phyloP scores from a whole-genome alignment of 1,140 invertebrate species.

The Hydropsyche tenuis region DNA sequence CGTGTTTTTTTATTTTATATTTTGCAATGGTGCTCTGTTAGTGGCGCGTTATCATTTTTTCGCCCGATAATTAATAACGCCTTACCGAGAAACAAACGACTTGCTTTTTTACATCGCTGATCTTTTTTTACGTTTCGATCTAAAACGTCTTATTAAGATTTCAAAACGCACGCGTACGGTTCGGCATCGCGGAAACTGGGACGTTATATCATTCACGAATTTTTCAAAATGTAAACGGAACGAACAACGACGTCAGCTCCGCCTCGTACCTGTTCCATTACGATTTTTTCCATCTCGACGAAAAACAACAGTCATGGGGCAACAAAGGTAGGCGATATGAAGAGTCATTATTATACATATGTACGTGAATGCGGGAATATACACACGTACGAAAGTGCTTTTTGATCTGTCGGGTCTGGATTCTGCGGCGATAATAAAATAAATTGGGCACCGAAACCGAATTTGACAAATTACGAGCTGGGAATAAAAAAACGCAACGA shows the following conservation, averaged over 20 bases:
- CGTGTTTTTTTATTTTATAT: neutral
- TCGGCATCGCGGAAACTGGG: neutral
- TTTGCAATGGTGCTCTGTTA: neutral
- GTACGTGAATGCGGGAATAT: neutral
- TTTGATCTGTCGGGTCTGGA: slow-evolving; percentile 44
- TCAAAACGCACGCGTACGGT: neutral
- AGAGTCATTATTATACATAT: slow-evolving; percentile 43
- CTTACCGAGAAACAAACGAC: neutral
- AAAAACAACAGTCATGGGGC: slow-evolving; percentile 49
- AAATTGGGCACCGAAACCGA: slow-evolving; percentile 49
- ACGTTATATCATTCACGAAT: neutral
- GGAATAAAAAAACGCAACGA: slow-evolving; percentile 29
- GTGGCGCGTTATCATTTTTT: neutral
- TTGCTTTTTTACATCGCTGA: no score
- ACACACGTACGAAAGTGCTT: slow-evolving; percentile 39
- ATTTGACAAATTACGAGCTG: slow-evolving; percentile 49
- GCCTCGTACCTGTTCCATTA: slow-evolving; percentile 42
- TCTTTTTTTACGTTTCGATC: neutral
- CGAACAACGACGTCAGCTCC: slow-evolving; percentile 28
- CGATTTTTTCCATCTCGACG: slow-evolving; percentile 26
- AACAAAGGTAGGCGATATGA: slow-evolving; percentile 49
- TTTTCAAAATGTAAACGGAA: slow-evolving; percentile 26
- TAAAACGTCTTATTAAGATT: neutral
- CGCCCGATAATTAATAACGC: neutral
- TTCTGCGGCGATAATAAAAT: slow-evolving; percentile 50